These are phyloP conservation scores for Carabus problematicus DNA, from an alignment of 2,888 invertebrate genomes.

Conservation along the genomic window DNA sequence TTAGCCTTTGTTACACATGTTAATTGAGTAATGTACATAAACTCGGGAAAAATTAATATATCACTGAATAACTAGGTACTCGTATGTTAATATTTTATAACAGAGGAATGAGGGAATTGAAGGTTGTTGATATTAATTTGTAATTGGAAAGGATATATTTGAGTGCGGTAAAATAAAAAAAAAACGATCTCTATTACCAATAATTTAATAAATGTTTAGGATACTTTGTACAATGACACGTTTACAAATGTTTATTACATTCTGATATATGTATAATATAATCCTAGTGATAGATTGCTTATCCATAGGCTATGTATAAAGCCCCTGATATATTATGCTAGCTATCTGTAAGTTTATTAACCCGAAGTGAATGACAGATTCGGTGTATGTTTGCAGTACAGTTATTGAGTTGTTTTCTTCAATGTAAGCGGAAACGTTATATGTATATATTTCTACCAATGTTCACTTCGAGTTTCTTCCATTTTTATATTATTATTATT, in stretches of 20 bases:
- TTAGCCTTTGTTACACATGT: too few relatives aligned
- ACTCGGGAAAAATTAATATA: too few relatives aligned
- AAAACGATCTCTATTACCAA: conserved; percentile 38
- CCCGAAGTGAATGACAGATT: conserved; percentile 28
- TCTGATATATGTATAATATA: conserved; percentile 40
- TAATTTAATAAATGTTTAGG: conserved; percentile 43
- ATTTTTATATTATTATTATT: neutral
- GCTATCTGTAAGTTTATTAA: conserved; percentile 27
- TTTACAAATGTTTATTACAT: conserved; percentile 42
- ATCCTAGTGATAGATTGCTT: conserved; percentile 42
- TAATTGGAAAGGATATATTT: too few relatives aligned
- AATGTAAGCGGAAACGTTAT: neutral
- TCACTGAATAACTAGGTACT: too few relatives aligned
- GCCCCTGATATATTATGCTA: conserved; percentile 32
- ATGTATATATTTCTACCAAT: neutral
- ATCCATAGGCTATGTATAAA: conserved; percentile 41
- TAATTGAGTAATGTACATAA: too few relatives aligned
- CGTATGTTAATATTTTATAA: too few relatives aligned
- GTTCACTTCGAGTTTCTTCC: conserved; percentile 7
- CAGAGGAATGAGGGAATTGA: too few relatives aligned
- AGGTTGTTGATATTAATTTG: too few relatives aligned
- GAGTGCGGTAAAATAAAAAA: neutral
- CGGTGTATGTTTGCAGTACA: neutral
- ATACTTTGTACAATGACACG: conserved; percentile 42
- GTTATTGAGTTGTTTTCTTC: neutral